Conservation (phyloP, 64 coral and sea anemone genomes). For the Stichodactyla helianthus region DNA sequence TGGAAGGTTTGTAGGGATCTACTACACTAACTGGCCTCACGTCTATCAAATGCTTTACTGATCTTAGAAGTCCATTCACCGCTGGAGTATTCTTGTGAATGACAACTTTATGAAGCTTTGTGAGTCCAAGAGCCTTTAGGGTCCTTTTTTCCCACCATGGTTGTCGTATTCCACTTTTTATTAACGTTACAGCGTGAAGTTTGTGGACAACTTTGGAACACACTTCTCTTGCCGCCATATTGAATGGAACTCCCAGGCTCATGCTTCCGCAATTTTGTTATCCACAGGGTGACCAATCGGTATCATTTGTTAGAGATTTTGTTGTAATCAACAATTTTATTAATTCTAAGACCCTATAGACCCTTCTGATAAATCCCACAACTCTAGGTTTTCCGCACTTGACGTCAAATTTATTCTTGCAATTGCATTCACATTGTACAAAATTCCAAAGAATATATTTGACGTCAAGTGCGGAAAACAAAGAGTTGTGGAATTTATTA, state of each 20-base stretch:
- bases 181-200: constrained; percentile 83
- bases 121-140: constrained; percentile 84
- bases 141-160: constrained; percentile 99
- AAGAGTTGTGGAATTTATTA: too few relatives aligned
- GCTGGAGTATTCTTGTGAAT: constrained; percentile 89
- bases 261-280: background rate
- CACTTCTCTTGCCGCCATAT: constrained; percentile 65
- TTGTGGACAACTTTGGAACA: constrained; percentile 47
- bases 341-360: too few relatives aligned
- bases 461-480: too few relatives aligned
- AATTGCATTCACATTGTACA: too few relatives aligned
- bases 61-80: constrained; percentile 77
- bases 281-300: constrained; percentile 13
- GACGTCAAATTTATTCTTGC: too few relatives aligned
- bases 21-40: constrained; percentile 64
- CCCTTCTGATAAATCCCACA: too few relatives aligned
- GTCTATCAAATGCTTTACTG: constrained; percentile 90
- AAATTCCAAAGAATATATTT: too few relatives aligned
- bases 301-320: too few relatives aligned
- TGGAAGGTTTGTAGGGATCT: background rate
- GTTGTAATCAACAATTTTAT: too few relatives aligned
- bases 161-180: constrained; percentile 77
- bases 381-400: too few relatives aligned
- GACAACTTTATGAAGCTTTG: constrained; percentile 80
- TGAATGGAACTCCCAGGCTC: constrained; percentile 41